Percentiles rank a stretch among this genome's conserved stretches.
These are phyloP conservation scores for Colaptes auratus DNA, from an alignment of 2,113 vertebrate species.

Conservation along the genomic window DNA sequence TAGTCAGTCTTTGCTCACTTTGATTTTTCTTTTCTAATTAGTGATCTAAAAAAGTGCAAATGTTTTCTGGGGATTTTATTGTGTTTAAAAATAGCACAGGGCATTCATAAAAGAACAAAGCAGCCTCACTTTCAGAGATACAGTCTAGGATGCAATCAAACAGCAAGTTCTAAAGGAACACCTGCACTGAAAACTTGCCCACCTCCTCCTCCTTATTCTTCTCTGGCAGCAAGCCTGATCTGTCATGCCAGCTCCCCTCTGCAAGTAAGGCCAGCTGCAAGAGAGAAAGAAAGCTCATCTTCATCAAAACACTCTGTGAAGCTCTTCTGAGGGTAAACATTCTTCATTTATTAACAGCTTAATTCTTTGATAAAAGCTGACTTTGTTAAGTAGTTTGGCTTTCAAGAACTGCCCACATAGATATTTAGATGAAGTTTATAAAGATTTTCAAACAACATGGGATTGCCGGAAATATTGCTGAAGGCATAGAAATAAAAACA, in stretches of 20 bases:
- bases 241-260: conserved; percentile 33
- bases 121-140: conserved; percentile 23
- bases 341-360: conserved; percentile 70
- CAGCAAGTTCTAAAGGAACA: conserved; percentile 44
- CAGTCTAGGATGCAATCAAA: conserved; percentile 38
- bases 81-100: conserved; percentile 49
- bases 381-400: conserved; percentile 68
- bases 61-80: neutral
- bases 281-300: conserved; percentile 57
- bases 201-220: neutral
- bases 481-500: conserved; percentile 26
- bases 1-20: neutral
- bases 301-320: conserved; percentile 73
- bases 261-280: conserved; percentile 57
- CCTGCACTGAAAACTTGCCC: conserved; percentile 54
- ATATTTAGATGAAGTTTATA: conserved; percentile 50
- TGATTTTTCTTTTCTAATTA: conserved; percentile 39
- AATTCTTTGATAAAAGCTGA: conserved; percentile 70
- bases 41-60: neutral
- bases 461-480: conserved; percentile 25
- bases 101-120: conserved; percentile 18
- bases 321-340: conserved; percentile 63
- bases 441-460: neutral
- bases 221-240: conserved; percentile 43
- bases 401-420: conserved; percentile 1